Evolutionary conservation across 2,888 invertebrate species (phyloP), one percentile per base, ranked within the genome.

Genomic region (Rotaria macrura): DNA sequence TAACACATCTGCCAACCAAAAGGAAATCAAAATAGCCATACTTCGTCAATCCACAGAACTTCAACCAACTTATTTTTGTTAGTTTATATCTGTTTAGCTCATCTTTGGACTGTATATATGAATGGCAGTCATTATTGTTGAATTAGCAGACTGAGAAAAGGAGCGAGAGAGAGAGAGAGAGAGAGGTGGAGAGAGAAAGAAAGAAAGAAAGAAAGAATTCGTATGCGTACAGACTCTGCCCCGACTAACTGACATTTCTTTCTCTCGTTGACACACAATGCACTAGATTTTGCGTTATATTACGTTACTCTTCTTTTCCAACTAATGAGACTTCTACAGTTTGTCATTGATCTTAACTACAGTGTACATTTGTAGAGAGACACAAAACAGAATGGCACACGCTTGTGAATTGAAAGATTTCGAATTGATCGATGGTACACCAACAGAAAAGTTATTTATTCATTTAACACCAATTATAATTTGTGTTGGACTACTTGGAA

Each of bases 401-500:
- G 4, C 65, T 17, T 65, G 65, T 65, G 6, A 17, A 65, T 65
- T 65, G 20, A 65, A 65, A 1, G 65, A 65, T 34, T 65, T 20
- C 20, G 65, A 65, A 65, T 65, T 65, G 38, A n/a, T 79, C 9
- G 43, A 40, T 25, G 43, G 43, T n/a, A 43, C 79, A 79, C 6
- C n/a, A 25, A 79, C 40, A n/a, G 43, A 79, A 79, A 79, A 79
- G 5, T 79, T 79, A 79, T 79, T 43, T 43, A 79, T 79, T 12
- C 43, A 43, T 79, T 7, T 79, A n/a, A 79, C 79, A 79, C 79
- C 79, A 79, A 43, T 43, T n/a, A 79, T 79, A 79, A 43, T 79
- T 43, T 7, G 43, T n/a, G n/a, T 79, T 43, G 79, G 79, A 12
- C 23, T 79, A 79, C 43, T 40, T 43, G 79, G 79, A 23, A 79